Evolutionary conservation across 2,113 vertebrate genomes (phyloP).

Genomic region (Onychostoma macrolepis): DNA sequence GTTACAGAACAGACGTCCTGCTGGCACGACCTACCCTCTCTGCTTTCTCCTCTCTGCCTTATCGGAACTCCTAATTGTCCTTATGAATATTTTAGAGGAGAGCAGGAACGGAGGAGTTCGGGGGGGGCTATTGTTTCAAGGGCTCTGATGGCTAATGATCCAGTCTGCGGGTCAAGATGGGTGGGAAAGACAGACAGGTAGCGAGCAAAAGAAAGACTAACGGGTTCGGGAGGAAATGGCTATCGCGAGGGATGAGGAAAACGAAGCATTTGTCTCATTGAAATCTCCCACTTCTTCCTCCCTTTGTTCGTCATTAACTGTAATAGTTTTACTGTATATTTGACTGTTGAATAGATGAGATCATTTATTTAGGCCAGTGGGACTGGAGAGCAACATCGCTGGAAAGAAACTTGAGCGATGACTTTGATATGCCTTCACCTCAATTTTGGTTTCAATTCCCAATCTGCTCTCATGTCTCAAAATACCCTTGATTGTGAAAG

Average conservation of each 20-base stretch:
- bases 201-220: slow-evolving; percentile 2
- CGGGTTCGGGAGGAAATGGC: not conserved
- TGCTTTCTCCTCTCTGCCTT: slow-evolving; percentile 71
- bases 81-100: slow-evolving; percentile 83
- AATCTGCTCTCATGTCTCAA: slow-evolving; percentile 64
- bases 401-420: slow-evolving; percentile 65
- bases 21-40: slow-evolving; percentile 77
- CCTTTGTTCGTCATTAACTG: slow-evolving; percentile 2
- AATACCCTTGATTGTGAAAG: slow-evolving; percentile 72
- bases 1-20: slow-evolving; percentile 70
- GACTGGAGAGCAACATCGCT: slow-evolving; percentile 43
- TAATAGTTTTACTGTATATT: slow-evolving; percentile 42
- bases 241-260: not conserved
- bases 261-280: not conserved
- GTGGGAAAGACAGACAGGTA: slow-evolving; percentile 44
- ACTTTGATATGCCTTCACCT: slow-evolving; percentile 75
- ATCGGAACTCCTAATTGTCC: slow-evolving; percentile 82
- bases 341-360: slow-evolving; percentile 36
- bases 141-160: slow-evolving; percentile 76
- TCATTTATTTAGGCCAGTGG: slow-evolving; percentile 47
- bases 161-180: slow-evolving; percentile 66
- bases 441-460: slow-evolving; percentile 75
- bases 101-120: slow-evolving; percentile 74
- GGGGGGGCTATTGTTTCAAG: slow-evolving; percentile 76
- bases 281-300: not conserved